Percentiles rank a stretch among this genome's conserved stretches.
Evolutionary conservation across 1,140 invertebrate species (phyloP).

Genomic region (Calliopsis andreniformis): DNA sequence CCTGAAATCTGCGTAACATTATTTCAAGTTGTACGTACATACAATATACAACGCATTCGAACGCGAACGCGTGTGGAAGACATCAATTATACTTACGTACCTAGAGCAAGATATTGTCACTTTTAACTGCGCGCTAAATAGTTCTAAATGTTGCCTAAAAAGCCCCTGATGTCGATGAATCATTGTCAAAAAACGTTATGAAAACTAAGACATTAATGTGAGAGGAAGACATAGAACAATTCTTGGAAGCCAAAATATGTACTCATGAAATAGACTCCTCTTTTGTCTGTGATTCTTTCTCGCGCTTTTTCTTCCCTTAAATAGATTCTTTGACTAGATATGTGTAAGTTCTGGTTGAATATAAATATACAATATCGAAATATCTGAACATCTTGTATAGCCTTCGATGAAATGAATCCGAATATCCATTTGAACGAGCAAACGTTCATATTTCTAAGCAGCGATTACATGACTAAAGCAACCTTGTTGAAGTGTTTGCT

Average conservation of each 20-base stretch:
- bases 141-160: conserved; percentile 35
- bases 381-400: conserved; percentile 24
- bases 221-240: neutral
- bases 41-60: conserved; percentile 38
- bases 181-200: neutral
- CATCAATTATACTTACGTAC: conserved; percentile 46
- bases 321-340: conserved; percentile 48
- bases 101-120: conserved; percentile 48
- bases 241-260: conserved; percentile 17
- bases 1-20: conserved; percentile 67
- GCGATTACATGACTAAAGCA: no score
- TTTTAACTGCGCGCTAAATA: conserved; percentile 41
- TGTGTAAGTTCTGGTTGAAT: conserved; percentile 58
- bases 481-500: no score
- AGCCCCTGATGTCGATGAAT: conserved; percentile 28
- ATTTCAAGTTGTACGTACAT: conserved; percentile 55
- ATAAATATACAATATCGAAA: conserved; percentile 56
- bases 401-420: conserved; percentile 15
- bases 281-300: neutral
- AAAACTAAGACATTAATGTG: conserved; percentile 6
- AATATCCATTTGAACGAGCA: neutral
- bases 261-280: conserved; percentile 8
- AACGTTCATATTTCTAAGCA: no score
- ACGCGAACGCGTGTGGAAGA: conserved; percentile 47
- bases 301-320: conserved; percentile 8